Evolutionary conservation across 2,888 invertebrate genomes (phyloP), one percentile per base, ranked within the genome.

Genomic region (Drosophila ustulata): DNA sequence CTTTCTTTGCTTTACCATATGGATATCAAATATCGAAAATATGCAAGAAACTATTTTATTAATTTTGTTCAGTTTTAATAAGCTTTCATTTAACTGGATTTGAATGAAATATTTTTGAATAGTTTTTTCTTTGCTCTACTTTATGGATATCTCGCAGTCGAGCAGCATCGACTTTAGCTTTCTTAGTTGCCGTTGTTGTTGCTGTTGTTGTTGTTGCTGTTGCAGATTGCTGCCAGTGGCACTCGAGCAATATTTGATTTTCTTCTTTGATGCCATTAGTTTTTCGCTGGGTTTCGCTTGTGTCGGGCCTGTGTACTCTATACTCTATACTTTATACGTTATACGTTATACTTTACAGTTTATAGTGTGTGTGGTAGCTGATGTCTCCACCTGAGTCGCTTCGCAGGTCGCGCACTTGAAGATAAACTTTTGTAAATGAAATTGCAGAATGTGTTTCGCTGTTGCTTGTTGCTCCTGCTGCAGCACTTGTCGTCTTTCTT

Each of bases 391-490:
- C 37, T 28, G 4, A 32, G 11, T 26, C 55, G 7, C 13, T 9
- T 7, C 45, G 3, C 4, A 34, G 39, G 76, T 74, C 75, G 86
- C 75, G 77, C 78, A 80, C 86, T 88, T 79, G 78, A 75, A 79
- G 83, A 83, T 85, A 86, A 88, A 85, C 84, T 85, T 84, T 85
- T 88, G 87, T 85, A 85, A 85, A 85, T 86, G 88, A 86, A 88
- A 85, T 85, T 85, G 89, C 79, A 74, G 67, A 88, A 85, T 84
- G 74, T 74, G 34, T 78, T 71, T 66, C 58, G 66, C 59, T 66
- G 63, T 59, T 69, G 50, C 46, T 59, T 46, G 50, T n/a, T 25
- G 30, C 39, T 39, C 39, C 49, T 50, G 28, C n/a, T 50, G 6
- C 28, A 28, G 25, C 55, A 52, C 11, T 32, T 51, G 39, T 32